These are phyloP conservation scores for Troglohyphantes excavatus DNA, from an alignment of 2,888 invertebrate genomes.

Conservation along the genomic window DNA sequence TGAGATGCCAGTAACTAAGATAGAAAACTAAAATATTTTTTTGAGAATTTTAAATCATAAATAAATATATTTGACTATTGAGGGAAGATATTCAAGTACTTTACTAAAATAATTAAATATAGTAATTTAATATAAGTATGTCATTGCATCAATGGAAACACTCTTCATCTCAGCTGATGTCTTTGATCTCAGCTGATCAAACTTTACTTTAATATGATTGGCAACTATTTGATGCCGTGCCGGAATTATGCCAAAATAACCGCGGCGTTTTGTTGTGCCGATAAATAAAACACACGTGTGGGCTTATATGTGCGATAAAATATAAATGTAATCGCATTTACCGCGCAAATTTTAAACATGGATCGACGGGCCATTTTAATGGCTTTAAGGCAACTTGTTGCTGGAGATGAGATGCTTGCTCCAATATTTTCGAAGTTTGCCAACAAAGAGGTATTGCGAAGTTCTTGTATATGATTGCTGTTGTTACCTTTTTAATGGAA, in stretches of 20 bases:
- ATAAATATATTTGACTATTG: too few relatives aligned
- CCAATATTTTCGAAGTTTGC: slow-evolving; percentile 32
- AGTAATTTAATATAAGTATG: too few relatives aligned
- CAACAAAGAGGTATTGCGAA: slow-evolving; percentile 18
- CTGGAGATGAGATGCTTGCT: not conserved
- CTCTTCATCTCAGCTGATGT: too few relatives aligned
- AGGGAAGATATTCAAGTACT: too few relatives aligned
- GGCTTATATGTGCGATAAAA: not conserved
- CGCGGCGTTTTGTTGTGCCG: slow-evolving; percentile 23
- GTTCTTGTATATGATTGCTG: too few relatives aligned
- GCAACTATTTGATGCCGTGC: not conserved
- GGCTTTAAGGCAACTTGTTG: slow-evolving; percentile 10
- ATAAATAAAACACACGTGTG: slow-evolving; percentile 25
- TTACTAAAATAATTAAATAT: too few relatives aligned
- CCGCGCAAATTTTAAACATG: not conserved
- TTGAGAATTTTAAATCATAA: too few relatives aligned
- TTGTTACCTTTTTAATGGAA: too few relatives aligned
- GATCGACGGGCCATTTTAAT: not conserved
- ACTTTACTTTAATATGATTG: not conserved
- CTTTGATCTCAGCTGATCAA: not conserved
- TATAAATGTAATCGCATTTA: not conserved
- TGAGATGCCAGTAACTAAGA: too few relatives aligned
- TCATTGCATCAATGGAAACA: too few relatives aligned
- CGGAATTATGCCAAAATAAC: slow-evolving; percentile 23
- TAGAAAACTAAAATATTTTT: too few relatives aligned